Evolutionary conservation across 1,140 invertebrate genomes (phyloP), one percentile per base, ranked within the genome.

Genomic region (Drosophila murphyi): DNA sequence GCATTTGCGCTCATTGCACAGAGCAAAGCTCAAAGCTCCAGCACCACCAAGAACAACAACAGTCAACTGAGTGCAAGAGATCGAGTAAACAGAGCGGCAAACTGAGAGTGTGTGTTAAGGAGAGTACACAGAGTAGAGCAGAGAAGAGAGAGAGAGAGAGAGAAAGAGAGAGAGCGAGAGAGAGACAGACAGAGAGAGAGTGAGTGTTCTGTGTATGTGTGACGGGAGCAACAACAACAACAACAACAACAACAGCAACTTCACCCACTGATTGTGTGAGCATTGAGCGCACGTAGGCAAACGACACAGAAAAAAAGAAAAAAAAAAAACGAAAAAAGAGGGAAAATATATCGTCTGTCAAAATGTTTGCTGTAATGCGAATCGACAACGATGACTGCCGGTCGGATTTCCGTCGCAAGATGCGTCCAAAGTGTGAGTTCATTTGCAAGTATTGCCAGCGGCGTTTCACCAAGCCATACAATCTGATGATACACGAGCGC

Each of bases 371-470:
- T 93, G 95, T 96, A 94, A 96, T 96, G 95, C 95, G 96, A 95
- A 96, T 97, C 94, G 96, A 97, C 94, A 96, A 96, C 94, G 96
- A 97, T 94, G 96, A 97, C 94, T 96, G 96, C 94, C 95, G 96
- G 94, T 95, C 96, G 94, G 96, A 97, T 95, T 97, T 97, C 94
- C 95, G 97, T 93, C 96, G 97, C 93, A 98, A 97, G 94, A 97
- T 97, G 96, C 95, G 96, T 93, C 95, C 96, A 94, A 97, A 98
- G 95, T 98, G 98, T 95, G 97, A 99, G 94, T 99, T 98, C 94
- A 97, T 99, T 93, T 99, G 99, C 96, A 98, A 98, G 94, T 99
- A 97, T 95, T 99, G 99, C 95, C 96, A 98, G 93, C 96, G 99
- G 91, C 95, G 98, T 90, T 99, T 99, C 95, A 99, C 98, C 91